Conservation (phyloP, 2,113 vertebrate genomes). For the Aptenodytes patagonicus region DNA sequence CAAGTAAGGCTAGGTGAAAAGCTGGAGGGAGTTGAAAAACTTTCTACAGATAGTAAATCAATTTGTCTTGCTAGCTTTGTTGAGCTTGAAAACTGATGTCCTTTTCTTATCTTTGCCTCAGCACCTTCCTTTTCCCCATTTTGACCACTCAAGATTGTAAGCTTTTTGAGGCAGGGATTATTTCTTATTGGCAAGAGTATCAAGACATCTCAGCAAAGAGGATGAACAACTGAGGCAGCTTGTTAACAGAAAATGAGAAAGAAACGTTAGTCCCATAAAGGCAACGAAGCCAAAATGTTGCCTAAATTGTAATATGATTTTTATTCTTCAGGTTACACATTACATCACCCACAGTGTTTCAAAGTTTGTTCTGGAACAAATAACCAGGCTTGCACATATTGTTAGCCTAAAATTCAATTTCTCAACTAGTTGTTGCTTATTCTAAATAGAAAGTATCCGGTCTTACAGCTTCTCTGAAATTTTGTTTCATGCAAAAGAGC, state of each 20-base stretch:
- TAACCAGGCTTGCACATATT: background rate
- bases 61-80: background rate
- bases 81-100: background rate
- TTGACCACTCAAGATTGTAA: background rate
- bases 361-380: slow-evolving; percentile 13
- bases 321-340: background rate
- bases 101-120: background rate
- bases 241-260: background rate
- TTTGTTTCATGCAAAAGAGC: background rate
- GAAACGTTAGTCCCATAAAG: background rate
- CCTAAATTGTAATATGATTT: background rate
- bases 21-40: background rate
- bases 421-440: background rate
- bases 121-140: background rate
- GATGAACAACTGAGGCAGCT: background rate
- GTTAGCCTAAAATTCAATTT: slow-evolving; percentile 17
- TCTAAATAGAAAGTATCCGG: background rate
- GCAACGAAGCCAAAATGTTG: background rate
- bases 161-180: background rate
- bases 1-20: background rate
- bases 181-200: background rate
- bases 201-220: background rate
- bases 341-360: background rate
- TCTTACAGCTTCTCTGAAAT: background rate
- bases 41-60: background rate